These are phyloP conservation scores for Catostomus latipinnis DNA, from an alignment of 2,797 vertebrate species.

Conservation along the genomic window DNA sequence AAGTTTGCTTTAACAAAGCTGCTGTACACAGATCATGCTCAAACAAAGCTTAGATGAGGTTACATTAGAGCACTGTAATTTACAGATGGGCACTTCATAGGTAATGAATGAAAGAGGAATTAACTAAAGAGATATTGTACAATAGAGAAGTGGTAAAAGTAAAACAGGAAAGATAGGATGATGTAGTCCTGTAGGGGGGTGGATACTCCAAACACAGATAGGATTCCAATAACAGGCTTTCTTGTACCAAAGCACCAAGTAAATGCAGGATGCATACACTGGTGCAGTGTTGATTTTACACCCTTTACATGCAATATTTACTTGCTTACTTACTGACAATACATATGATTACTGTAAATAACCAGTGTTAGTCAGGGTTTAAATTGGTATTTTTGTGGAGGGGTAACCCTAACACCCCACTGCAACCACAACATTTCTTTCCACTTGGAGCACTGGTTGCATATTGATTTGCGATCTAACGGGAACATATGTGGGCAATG, in stretches of 20 bases:
- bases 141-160: not conserved
- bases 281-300: too few species aligned
- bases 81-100: conserved; percentile 5
- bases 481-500: too few species aligned
- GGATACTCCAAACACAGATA: conserved; percentile 1
- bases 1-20: not conserved
- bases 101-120: conserved; percentile 10
- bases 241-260: conserved; percentile 4
- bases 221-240: conserved; percentile 31
- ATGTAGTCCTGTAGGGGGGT: not conserved
- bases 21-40: conserved; percentile 5
- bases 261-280: conserved; percentile 7
- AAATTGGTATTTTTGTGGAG: too few species aligned
- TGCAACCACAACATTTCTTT: too few species aligned
- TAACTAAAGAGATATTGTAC: not conserved
- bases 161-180: conserved; percentile 8
- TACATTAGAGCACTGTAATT: conserved; percentile 9
- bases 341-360: not conserved
- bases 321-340: not conserved
- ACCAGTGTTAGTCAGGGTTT: not conserved
- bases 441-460: too few species aligned
- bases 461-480: too few species aligned
- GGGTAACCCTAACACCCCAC: too few species aligned
- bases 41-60: conserved; percentile 5
- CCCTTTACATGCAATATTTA: not conserved